phyloP scores from a whole-genome alignment of 37 sponge, comb jelly and placozoan species.

The Spongilla lacustris region DNA sequence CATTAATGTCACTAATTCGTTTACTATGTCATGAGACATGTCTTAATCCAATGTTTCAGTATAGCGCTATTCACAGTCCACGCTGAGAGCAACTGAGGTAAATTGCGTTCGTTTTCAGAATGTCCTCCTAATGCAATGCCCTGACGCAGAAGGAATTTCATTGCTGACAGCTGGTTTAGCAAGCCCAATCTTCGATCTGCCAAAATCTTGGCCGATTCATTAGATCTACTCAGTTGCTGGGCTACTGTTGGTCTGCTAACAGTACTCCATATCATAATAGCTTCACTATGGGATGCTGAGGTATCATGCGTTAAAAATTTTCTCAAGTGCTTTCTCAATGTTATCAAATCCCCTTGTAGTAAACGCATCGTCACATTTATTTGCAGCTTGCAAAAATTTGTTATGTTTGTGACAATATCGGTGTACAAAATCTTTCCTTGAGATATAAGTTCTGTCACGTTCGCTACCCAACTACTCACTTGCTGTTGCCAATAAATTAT shows the following conservation, averaged over 20 bases:
- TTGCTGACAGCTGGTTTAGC: slow-evolving; percentile 40
- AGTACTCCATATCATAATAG: slow-evolving; percentile 35
- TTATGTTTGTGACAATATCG: slow-evolving; percentile 34
- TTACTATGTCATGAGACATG: slow-evolving; percentile 48
- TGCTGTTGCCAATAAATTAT: no score
- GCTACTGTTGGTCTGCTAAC: not conserved
- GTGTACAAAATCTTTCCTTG: no score
- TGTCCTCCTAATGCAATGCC: slow-evolving; percentile 63
- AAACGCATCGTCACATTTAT: slow-evolving; percentile 33
- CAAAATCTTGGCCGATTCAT: slow-evolving; percentile 26
- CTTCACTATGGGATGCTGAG: slow-evolving; percentile 53
- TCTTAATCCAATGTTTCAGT: slow-evolving; percentile 37
- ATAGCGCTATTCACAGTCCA: slow-evolving; percentile 41
- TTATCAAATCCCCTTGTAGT: slow-evolving; percentile 50
- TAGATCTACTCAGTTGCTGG: not conserved
- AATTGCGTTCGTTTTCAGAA: slow-evolving; percentile 55
- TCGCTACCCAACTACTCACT: no score
- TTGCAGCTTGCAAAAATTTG: not conserved
- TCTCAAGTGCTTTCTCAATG: slow-evolving; percentile 44
- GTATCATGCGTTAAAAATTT: slow-evolving; percentile 43
- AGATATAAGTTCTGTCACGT: no score
- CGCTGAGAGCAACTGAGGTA: slow-evolving; percentile 15
- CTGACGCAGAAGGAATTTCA: slow-evolving; percentile 51
- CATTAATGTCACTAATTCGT: slow-evolving; percentile 41
- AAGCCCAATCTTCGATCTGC: slow-evolving; percentile 47